Evolutionary conservation across 2,888 invertebrate genomes (phyloP).

Genomic region (Epistrophe eligans): DNA sequence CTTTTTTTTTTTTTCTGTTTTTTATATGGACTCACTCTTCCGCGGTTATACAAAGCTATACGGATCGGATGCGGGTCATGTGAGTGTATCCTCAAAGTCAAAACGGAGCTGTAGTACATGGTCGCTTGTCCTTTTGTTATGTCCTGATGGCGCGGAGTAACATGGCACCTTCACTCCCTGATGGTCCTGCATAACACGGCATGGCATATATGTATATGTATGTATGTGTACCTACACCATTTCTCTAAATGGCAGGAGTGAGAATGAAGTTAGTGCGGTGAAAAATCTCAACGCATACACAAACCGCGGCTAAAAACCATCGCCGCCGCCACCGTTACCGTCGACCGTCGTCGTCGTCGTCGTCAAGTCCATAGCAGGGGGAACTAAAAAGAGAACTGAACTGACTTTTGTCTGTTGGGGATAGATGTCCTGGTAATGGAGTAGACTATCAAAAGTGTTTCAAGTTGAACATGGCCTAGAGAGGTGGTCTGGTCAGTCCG

Average conservation of each 20-base stretch:
- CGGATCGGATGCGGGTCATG: conserved; percentile 63
- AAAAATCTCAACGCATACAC: conserved; percentile 77
- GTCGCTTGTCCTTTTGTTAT: conserved; percentile 64
- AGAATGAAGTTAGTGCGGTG: conserved; percentile 76
- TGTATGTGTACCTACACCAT: neutral
- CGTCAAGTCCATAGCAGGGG: conserved; percentile 9
- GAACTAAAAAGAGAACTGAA: conserved; percentile 30
- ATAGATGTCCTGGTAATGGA: conserved; percentile 52
- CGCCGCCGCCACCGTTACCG: conserved; percentile 22
- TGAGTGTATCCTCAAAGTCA: conserved; percentile 72
- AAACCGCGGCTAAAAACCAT: conserved; percentile 77
- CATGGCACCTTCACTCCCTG: conserved; percentile 60
- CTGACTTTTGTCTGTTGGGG: conserved; percentile 66
- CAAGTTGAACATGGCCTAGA: conserved; percentile 36
- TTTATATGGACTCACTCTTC: conserved; percentile 36
- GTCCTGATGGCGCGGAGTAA: conserved; percentile 44
- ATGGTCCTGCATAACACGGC: neutral
- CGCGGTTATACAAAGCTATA: conserved; percentile 56
- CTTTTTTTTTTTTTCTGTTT: conserved; percentile 35
- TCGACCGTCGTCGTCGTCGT: too few relatives aligned
- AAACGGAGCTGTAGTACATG: conserved; percentile 64
- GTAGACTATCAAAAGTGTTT: conserved; percentile 65
- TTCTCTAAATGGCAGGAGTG: conserved; percentile 25
- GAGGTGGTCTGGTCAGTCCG: neutral
- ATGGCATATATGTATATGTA: neutral